A percentile compares a stretch with the other conserved stretches of the same genome.
Conservation (phyloP, 35 echinoderm and acorn worm genomes). For the Patiria miniata region DNA sequence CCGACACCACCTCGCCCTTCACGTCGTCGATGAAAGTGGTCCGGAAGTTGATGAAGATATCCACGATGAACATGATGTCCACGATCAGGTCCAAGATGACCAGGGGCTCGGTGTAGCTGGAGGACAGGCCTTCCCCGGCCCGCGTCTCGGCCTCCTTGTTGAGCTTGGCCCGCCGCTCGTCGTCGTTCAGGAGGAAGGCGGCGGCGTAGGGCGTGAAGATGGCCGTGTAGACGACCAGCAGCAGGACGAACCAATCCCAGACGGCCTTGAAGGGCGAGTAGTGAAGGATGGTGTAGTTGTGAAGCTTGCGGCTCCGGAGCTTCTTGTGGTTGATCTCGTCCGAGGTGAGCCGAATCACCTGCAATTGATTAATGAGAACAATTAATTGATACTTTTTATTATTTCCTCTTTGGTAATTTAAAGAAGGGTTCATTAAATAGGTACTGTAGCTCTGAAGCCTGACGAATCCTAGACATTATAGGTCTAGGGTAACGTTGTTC, state of each 20-base stretch:
- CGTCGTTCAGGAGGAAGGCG: constrained; percentile 88
- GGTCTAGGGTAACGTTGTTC: no score
- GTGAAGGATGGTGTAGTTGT: constrained; percentile 93
- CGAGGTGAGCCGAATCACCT: constrained; percentile 90
- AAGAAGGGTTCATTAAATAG: no score
- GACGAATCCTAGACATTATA: no score
- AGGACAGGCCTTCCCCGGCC: constrained; percentile 47
- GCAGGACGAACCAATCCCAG: constrained; percentile 96
- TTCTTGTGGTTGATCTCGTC: constrained; percentile 99
- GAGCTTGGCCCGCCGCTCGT: constrained; percentile 53
- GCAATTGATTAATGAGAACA: not conserved
- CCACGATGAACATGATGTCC: constrained; percentile 96
- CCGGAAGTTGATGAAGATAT: constrained; percentile 97
- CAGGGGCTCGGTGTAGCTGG: constrained; percentile 87
- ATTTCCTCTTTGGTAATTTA: no score
- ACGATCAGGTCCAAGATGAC: constrained; percentile 92
- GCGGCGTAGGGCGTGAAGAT: constrained; percentile 97
- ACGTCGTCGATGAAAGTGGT: constrained; percentile 91
- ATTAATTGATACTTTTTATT: not conserved
- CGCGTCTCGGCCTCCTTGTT: constrained; percentile 96
- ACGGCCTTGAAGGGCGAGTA: constrained; percentile 99
- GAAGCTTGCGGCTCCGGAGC: constrained; percentile 74
- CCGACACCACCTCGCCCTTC: constrained; percentile 85
- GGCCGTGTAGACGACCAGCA: constrained; percentile 92
- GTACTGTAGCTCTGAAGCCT: no score